Evolutionary conservation across 2,113 vertebrate genomes (phyloP).

Genomic region (Gymnocephalus cernua): DNA sequence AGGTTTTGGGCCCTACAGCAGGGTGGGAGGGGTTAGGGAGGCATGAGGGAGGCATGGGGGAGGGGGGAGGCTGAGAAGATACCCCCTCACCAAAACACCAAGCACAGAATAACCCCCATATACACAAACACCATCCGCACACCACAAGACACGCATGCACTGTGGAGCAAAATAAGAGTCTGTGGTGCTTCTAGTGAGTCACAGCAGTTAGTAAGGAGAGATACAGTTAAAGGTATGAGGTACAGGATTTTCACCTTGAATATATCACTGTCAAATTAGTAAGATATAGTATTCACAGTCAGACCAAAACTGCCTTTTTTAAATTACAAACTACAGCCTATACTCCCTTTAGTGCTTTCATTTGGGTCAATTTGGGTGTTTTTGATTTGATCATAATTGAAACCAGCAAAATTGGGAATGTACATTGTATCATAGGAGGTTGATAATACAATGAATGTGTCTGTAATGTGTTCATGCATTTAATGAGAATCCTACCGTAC

Average conservation of each 20-base stretch:
- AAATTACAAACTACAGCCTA: not conserved
- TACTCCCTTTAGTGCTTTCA: not conserved
- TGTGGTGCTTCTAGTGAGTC: slow-evolving; percentile 32
- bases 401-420: not conserved
- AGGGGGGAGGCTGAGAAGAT: slow-evolving; percentile 61
- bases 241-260: slow-evolving; percentile 44
- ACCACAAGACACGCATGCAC: slow-evolving; percentile 61
- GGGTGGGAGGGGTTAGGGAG: slow-evolving; percentile 75
- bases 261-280: slow-evolving; percentile 30
- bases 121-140: slow-evolving; percentile 34
- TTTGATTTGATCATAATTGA: not conserved
- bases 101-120: slow-evolving; percentile 44
- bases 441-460: slow-evolving; percentile 3
- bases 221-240: slow-evolving; percentile 58
- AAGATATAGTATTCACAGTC: not conserved
- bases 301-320: not conserved
- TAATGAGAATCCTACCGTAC: slow-evolving; percentile 57
- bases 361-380: not conserved
- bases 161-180: slow-evolving; percentile 19
- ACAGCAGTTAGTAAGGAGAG: slow-evolving; percentile 52
- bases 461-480: slow-evolving; percentile 11
- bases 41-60: slow-evolving; percentile 48
- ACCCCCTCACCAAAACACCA: slow-evolving; percentile 61
- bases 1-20: slow-evolving; percentile 79
- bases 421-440: not conserved